These are phyloP conservation scores for Cyprinodon variegatus DNA, from an alignment of 2,113 vertebrate genomes.

Conservation along the genomic window DNA sequence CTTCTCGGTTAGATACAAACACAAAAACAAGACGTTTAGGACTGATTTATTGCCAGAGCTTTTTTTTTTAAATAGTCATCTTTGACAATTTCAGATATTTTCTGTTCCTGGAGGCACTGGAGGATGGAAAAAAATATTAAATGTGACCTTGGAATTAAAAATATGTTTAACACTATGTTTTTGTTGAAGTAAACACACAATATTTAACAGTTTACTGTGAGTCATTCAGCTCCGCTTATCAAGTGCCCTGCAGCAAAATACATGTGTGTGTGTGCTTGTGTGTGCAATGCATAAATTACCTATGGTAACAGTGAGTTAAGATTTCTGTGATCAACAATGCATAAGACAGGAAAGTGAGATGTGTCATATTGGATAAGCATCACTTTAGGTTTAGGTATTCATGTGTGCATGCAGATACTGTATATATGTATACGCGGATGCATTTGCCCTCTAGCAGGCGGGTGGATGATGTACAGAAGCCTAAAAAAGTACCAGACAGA, in stretches of 20 bases:
- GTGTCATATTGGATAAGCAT: conserved; percentile 60
- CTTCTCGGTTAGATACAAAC: conserved; percentile 34
- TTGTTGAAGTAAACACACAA: conserved; percentile 43
- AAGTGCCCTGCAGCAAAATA: conserved; percentile 46
- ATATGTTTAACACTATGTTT: conserved; percentile 41
- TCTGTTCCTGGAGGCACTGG: conserved; percentile 31
- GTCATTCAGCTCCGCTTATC: conserved; percentile 58
- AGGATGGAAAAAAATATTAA: conserved; percentile 3
- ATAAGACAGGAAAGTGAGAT: conserved; percentile 60
- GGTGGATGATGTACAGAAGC: conserved; percentile 62
- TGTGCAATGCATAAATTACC: conserved; percentile 48
- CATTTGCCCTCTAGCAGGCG: conserved; percentile 55
- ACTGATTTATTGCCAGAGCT: conserved; percentile 34
- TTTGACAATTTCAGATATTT: conserved; percentile 42
- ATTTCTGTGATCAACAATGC: conserved; percentile 58
- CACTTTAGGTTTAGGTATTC: conserved; percentile 30
- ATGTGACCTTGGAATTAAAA: conserved; percentile 71
- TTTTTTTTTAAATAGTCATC: conserved; percentile 33
- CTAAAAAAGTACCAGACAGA: conserved; percentile 57
- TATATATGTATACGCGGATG: conserved; percentile 21
- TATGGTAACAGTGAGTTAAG: conserved; percentile 36
- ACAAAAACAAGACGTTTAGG: conserved; percentile 33
- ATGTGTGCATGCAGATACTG: conserved; percentile 4
- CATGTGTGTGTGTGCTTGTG: neutral
- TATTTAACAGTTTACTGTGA: conserved; percentile 45